Conservation (phyloP, 2,797 vertebrate genomes). For the Siniperca undulata region DNA sequence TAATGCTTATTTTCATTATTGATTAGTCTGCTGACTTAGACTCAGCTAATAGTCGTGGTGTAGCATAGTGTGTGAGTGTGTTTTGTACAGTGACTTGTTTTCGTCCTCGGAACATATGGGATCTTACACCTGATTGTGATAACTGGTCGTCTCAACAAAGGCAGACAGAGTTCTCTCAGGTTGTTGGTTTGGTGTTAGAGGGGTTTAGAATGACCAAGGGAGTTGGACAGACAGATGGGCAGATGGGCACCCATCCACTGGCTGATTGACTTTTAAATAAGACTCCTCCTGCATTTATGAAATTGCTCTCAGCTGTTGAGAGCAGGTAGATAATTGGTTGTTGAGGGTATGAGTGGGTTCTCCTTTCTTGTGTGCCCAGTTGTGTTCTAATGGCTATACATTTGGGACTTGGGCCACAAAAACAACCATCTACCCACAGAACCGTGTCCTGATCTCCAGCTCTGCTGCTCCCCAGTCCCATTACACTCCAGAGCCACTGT, state of each 20-base stretch:
- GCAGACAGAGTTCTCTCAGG: constrained; percentile 6
- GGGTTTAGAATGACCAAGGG: constrained; percentile 23
- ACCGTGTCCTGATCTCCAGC: constrained; percentile 60
- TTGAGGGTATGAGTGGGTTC: constrained; percentile 56
- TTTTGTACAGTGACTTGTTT: constrained; percentile 11
- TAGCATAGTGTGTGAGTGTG: neutral
- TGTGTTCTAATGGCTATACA: constrained; percentile 59
- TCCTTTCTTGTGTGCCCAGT: constrained; percentile 46
- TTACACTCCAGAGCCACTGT: constrained; percentile 43
- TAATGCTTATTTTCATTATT: neutral
- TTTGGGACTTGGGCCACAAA: constrained; percentile 59
- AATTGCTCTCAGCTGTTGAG: constrained; percentile 71
- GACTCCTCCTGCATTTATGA: constrained; percentile 51
- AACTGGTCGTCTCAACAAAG: constrained; percentile 31
- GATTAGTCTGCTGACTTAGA: neutral
- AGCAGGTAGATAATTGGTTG: constrained; percentile 76
- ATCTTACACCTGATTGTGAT: neutral
- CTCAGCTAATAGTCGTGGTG: neutral
- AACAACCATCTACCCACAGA: constrained; percentile 57
- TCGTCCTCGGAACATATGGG: neutral
- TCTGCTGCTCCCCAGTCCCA: constrained; percentile 54
- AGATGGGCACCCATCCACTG: constrained; percentile 42
- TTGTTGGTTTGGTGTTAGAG: constrained; percentile 30
- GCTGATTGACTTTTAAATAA: constrained; percentile 76
- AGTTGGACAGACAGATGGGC: constrained; percentile 56